Percentiles rank a stretch among this genome's conserved stretches.
These are phyloP conservation scores for Xanthostigma xanthostigma DNA, from an alignment of 2,888 invertebrate genomes.

Conservation along the genomic window DNA sequence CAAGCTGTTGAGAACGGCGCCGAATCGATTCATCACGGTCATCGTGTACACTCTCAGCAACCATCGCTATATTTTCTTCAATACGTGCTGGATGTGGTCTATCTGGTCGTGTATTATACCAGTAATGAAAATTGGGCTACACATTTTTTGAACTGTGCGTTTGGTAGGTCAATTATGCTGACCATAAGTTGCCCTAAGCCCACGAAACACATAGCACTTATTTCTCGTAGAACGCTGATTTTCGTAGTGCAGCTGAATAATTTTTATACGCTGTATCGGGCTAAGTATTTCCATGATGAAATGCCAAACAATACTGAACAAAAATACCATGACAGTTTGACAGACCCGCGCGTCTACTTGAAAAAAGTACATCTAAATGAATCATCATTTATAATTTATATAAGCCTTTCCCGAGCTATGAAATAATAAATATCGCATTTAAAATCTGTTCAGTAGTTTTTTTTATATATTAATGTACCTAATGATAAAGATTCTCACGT, in stretches of 20 bases:
- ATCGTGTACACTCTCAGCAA: conserved; percentile 10
- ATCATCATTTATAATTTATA: too few species aligned
- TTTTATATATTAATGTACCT: too few species aligned
- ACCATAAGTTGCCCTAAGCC: conserved; percentile 7
- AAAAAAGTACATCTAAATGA: too few species aligned
- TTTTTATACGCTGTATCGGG: conserved; percentile 8
- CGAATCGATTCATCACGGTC: conserved; percentile 12
- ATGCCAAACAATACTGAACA: conserved; percentile 4
- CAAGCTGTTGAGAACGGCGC: conserved; percentile 12
- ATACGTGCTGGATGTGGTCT: conserved; percentile 1
- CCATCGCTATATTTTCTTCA: conserved; percentile 2
- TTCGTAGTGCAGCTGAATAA: conserved; percentile 7
- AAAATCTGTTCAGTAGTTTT: too few species aligned
- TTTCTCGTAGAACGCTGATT: conserved; percentile 1
- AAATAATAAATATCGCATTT: too few species aligned
- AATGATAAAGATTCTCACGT: too few species aligned
- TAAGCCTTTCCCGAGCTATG: too few species aligned
- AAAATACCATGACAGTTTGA: conserved; percentile 3
- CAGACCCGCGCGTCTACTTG: neutral
- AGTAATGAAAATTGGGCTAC: conserved; percentile 8
- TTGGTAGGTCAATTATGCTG: conserved; percentile 5
- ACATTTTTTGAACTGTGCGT: conserved; percentile 6
- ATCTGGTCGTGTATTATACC: conserved; percentile 6
- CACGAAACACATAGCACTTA: conserved; percentile 7
- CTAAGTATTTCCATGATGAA: conserved; percentile 6